Evolutionary conservation across 2,113 vertebrate species (phyloP), one percentile per base, ranked within the genome.

Genomic region (Rostratula benghalensis): DNA sequence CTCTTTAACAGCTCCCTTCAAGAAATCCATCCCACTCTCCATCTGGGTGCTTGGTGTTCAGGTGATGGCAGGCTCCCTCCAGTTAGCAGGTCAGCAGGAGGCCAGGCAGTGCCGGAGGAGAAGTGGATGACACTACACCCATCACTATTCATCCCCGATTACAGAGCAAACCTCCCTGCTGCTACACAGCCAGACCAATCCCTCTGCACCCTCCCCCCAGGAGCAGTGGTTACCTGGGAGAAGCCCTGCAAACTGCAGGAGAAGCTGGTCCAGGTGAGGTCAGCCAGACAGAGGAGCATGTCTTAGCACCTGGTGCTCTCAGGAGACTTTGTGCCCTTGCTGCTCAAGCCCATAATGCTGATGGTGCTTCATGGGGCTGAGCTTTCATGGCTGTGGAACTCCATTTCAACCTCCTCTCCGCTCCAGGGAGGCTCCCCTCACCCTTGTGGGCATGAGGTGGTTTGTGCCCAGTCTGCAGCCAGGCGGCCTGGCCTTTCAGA

Each of bases 391-490:
- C 84, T 43, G 13, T n/a, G 30, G 43, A 27, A 12, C 2, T 78
- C 70, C 43, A 21, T 70, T 59, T 33, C 53, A 39, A 19, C 6
- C 35, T 69, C 39, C 30, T 81, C 51, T 18, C 27, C 23, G 57
- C 1, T 3, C 27, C 71, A 65, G 30, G 13, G 25, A 43, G 30
- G 54, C 22, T 39, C 21, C 35, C 13, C 41, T 8, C 21, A 41
- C 48, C 56, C 27, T 41, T 0, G 0, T 0, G 8, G n/a, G 22
- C 37, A 43, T 1, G 0, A 33, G 5, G 9, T 51, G 60, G n/a
- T 43, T 82, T 46, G 25, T 88, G 69, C n/a, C 41, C 56, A 79
- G 60, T 25, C 48, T 1, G 4, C 1, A 1, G 21, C 37, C 57
- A 86, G n/a, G n/a, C 59, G 57, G 24, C 41, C 60, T 63, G 37